phyloP scores from a whole-genome alignment of 1,140 invertebrate species.

The Sipha flava region DNA sequence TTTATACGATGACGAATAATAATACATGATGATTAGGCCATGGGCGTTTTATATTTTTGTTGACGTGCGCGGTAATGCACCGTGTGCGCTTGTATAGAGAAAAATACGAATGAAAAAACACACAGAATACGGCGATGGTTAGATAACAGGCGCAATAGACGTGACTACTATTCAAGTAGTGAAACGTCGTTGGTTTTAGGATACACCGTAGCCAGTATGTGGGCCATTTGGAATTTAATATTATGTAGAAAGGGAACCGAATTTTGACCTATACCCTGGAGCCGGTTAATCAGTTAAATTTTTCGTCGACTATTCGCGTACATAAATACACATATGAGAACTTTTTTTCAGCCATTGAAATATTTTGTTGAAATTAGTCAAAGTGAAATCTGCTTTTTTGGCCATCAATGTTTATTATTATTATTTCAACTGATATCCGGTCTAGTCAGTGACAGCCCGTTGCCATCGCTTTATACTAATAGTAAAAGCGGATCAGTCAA shows the following conservation, averaged over 20 bases:
- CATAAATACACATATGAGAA: not conserved
- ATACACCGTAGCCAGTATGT: slow-evolving; percentile 8
- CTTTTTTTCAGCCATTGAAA: not conserved
- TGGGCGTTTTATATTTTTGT: not conserved
- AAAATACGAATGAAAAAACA: not conserved
- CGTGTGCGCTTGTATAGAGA: not conserved
- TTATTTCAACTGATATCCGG: not conserved
- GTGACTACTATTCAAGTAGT: slow-evolving; percentile 34
- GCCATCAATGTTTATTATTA: not conserved
- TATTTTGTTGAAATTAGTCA: not conserved
- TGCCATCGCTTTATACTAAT: not conserved
- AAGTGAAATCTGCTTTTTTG: not conserved
- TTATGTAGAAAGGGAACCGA: slow-evolving; percentile 21
- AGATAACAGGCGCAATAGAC: slow-evolving; percentile 1
- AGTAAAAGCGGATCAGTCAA: not conserved
- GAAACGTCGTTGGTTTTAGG: slow-evolving; percentile 36
- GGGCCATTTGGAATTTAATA: not conserved
- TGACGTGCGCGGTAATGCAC: not conserved
- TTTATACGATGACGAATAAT: not conserved
- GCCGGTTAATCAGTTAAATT: not conserved
- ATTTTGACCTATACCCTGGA: slow-evolving; percentile 21
- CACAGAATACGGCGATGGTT: not conserved
- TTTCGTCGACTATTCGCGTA: not conserved
- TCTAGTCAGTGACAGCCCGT: not conserved
- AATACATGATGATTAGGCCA: not conserved